Evolutionary conservation across 1,140 invertebrate genomes (phyloP).

Genomic region (Drosophila melanogaster): DNA sequence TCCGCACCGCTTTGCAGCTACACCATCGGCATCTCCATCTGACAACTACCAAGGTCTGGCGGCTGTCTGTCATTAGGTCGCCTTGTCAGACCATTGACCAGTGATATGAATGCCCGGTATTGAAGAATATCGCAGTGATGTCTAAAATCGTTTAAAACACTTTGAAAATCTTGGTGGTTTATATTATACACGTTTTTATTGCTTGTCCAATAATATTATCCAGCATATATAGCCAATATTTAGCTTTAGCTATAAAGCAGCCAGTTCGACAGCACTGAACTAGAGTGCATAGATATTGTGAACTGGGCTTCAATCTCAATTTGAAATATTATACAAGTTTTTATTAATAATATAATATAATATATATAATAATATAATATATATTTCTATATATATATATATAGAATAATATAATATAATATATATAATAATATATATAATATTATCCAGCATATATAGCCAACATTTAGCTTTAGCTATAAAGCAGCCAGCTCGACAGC

Average conservation of each 20-base stretch:
- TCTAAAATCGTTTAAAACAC: not conserved
- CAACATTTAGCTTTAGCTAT: too few relatives aligned
- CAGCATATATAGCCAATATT: too few relatives aligned
- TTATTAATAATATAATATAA: too few relatives aligned
- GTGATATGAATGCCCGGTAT: constrained; percentile 29
- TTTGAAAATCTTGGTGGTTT: too few relatives aligned
- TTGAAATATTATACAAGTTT: too few relatives aligned
- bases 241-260: not conserved
- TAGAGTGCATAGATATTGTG: constrained; percentile 11
- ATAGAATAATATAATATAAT: too few relatives aligned
- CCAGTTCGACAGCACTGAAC: not conserved
- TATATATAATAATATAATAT: too few relatives aligned
- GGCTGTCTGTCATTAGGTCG: constrained; percentile 43
- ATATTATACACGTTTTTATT: too few relatives aligned
- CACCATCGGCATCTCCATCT: not conserved
- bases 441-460: too few relatives aligned
- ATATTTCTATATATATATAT: too few relatives aligned
- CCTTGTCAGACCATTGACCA: constrained; percentile 37
- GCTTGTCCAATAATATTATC: not conserved
- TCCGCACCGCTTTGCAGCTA: constrained; percentile 4
- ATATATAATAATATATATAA: too few relatives aligned
- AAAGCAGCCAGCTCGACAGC: not conserved
- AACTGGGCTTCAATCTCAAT: not conserved
- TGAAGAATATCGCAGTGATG: not conserved
- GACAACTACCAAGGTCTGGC: constrained; percentile 37